Conservation (phyloP, 2,113 vertebrate genomes). For the Limanda limanda region DNA sequence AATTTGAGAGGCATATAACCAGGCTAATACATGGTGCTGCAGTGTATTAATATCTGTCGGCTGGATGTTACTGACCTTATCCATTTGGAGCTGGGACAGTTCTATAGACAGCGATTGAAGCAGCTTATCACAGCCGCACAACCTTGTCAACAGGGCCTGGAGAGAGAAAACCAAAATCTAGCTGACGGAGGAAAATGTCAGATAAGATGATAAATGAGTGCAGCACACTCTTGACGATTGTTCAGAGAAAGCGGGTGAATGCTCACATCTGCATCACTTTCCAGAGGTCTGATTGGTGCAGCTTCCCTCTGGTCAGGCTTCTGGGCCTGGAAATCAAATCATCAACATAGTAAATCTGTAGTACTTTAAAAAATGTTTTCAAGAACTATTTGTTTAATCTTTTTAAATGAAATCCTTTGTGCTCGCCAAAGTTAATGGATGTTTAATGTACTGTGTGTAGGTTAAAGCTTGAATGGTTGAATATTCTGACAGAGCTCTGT, state of each 20-base stretch:
- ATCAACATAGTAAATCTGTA: not conserved
- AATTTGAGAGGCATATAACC: not conserved
- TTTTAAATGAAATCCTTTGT: not conserved
- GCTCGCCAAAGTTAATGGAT: not conserved
- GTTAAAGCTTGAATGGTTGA: not conserved
- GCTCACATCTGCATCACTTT: slow-evolving; percentile 85
- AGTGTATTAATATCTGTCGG: not conserved
- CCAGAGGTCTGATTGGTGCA: slow-evolving; percentile 73
- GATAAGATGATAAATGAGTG: not conserved
- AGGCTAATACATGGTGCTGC: not conserved
- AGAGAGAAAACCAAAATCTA: slow-evolving; percentile 13
- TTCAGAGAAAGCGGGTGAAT: not conserved
- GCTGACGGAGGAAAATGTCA: not conserved
- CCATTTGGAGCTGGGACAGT: slow-evolving; percentile 83
- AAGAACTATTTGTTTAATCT: not conserved
- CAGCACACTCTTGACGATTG: not conserved
- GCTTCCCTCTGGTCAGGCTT: slow-evolving; percentile 71
- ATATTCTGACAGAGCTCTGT: not conserved
- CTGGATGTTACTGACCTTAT: slow-evolving; percentile 81
- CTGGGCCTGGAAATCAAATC: slow-evolving; percentile 66
- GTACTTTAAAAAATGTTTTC: not conserved
- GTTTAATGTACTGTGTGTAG: not conserved
- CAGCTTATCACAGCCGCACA: slow-evolving; percentile 90
- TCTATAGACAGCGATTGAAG: slow-evolving; percentile 85
- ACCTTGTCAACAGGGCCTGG: slow-evolving; percentile 85